Base-by-base conservation (phyloP, 2,113 vertebrate species). In the Myocastor coypus region DNA sequence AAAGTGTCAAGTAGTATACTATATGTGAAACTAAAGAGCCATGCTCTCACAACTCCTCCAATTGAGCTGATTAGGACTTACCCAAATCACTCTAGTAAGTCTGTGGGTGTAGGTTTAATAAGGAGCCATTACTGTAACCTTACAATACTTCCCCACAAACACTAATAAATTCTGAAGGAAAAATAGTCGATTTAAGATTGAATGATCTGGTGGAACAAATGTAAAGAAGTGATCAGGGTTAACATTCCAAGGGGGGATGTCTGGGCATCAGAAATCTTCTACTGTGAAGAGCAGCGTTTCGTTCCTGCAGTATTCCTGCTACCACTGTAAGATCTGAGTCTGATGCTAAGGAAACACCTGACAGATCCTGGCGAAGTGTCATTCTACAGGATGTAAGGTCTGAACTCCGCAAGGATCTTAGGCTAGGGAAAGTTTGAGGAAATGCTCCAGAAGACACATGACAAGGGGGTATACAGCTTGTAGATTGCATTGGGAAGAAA, bases 31-130 rank as follows among this genome's bases (percentile, higher is more conserved):
- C 83, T 61, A 55, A 88, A 71, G 30, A 82, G 28, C 90, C 71
- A 73, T 13, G 37, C 69, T 75, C 40, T 87, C 78, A 34, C 52
- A 96, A 40, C 42, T 16, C 83, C n/a, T 82, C 37, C 0, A 86
- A 66, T 91, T 42, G 46, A 63, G 66, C 52, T 93, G 71, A 95
- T 92, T 95, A 69, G 52, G 71, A 24, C 71, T 37, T n/a, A 37
- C 17, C n/a, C 68, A 71, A 37, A 87, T 24, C 28, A 16, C 42
- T 52, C 19, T 2, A 30, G 3, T 61, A 69, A 73, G 32, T 57
- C 81, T 50, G 16, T 6, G 64, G 32, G 87, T 16, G 28, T 34
- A 87, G 34, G n/a, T 55, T 93, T 89, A 83, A 82, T 64, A 73
- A 82, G 46, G 64, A 93, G 71, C 59, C 92, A 73, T 66, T 37